Percentiles rank a stretch among this genome's conserved stretches.
phyloP scores from a whole-genome alignment of 2,113 vertebrate species.

The Eurystomus gularis region DNA sequence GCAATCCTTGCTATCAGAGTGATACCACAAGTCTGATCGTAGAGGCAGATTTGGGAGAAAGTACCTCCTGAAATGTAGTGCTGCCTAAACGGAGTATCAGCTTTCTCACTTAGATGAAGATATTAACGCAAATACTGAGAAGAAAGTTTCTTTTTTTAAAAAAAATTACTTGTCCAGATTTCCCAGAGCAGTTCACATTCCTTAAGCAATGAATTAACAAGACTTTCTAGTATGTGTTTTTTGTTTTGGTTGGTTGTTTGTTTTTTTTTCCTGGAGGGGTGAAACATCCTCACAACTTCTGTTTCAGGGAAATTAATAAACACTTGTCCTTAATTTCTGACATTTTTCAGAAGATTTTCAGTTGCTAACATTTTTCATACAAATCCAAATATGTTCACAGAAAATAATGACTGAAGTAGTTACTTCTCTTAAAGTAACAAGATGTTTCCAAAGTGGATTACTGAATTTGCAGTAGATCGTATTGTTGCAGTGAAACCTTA shows the following conservation, averaged over 20 bases:
- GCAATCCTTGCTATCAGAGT: background rate
- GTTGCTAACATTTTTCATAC: background rate
- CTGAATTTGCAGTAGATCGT: background rate
- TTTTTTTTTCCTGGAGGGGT: background rate
- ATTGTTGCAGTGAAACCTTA: background rate
- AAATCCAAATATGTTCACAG: background rate
- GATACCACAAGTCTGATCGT: fast-evolving
- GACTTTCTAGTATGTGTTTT: background rate
- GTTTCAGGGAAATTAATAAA: background rate
- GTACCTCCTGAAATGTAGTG: background rate
- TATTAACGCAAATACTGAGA: background rate
- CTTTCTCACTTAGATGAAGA: background rate
- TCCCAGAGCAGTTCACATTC: background rate
- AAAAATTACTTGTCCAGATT: background rate
- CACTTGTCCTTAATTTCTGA: background rate
- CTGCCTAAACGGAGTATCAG: background rate
- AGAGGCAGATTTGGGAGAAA: background rate
- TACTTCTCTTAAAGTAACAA: background rate
- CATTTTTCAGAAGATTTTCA: background rate
- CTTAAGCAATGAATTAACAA: background rate
- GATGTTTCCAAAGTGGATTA: background rate
- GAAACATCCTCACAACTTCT: background rate
- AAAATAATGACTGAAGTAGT: background rate
- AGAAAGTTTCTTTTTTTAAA: fast-evolving
- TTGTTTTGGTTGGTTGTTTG: background rate